Evolutionary conservation across 1,140 invertebrate genomes (phyloP).

Genomic region (Brachystomella parvula): DNA sequence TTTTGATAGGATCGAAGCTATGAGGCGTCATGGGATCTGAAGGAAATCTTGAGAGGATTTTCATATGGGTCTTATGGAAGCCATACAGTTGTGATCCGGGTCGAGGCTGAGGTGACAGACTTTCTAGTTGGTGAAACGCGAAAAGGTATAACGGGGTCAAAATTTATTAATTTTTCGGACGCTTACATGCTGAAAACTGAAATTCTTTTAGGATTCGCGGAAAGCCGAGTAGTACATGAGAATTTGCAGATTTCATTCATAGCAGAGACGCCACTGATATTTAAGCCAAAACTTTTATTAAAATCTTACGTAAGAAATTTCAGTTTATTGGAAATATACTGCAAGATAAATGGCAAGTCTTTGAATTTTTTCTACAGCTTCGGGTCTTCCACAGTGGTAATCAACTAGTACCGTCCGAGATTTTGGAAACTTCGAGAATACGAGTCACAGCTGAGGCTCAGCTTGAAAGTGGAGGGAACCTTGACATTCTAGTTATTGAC

Average conservation of each 20-base stretch:
- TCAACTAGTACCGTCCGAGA: constrained; percentile 39
- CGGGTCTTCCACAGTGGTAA: constrained; percentile 41
- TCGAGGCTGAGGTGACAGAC: constrained; percentile 42
- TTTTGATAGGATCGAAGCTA: not conserved
- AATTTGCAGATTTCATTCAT: constrained; percentile 48
- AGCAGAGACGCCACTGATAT: constrained; percentile 47
- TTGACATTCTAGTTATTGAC: constrained; percentile 7
- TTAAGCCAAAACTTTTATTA: constrained; percentile 52
- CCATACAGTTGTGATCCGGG: constrained; percentile 30
- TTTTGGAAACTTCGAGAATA: constrained; percentile 38
- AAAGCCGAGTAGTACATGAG: constrained; percentile 48
- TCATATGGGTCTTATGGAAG: not conserved
- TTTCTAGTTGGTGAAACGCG: constrained; percentile 41
- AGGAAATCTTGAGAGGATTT: not conserved
- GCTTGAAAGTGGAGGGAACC: constrained; percentile 22
- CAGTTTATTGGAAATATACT: not conserved
- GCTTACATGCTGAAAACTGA: constrained; percentile 19
- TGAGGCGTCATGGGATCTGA: not conserved
- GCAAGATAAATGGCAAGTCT: not conserved
- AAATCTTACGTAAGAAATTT: constrained; percentile 46
- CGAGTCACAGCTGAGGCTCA: constrained; percentile 35
- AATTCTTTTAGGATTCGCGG: constrained; percentile 44
- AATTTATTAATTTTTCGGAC: not conserved
- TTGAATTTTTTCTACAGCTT: constrained; percentile 37
- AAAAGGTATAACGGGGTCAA: constrained; percentile 25